phyloP scores from a whole-genome alignment of 2,888 invertebrate species.

The Pandemis corylana region DNA sequence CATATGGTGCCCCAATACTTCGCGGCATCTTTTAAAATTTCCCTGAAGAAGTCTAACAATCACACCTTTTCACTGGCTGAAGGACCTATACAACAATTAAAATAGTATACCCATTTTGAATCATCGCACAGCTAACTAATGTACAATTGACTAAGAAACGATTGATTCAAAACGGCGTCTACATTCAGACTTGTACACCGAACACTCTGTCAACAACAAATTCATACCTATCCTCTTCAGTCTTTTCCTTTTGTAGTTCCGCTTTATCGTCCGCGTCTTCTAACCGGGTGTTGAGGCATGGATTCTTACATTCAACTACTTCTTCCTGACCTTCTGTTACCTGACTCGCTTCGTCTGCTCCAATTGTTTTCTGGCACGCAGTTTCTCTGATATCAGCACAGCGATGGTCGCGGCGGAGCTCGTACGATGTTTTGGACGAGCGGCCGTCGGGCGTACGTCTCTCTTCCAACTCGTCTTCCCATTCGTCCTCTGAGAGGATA shows the following conservation, averaged over 20 bases:
- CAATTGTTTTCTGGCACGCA: slow-evolving; percentile 23
- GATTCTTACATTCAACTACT: slow-evolving; percentile 75
- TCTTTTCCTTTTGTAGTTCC: slow-evolving; percentile 75
- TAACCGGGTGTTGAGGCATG: slow-evolving; percentile 55
- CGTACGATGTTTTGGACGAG: slow-evolving; percentile 78
- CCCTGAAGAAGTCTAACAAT: neutral
- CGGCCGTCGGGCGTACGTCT: slow-evolving; percentile 77
- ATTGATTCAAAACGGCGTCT: slow-evolving; percentile 49
- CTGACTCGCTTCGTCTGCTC: neutral
- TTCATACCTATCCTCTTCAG: slow-evolving; percentile 87
- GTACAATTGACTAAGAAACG: slow-evolving; percentile 12
- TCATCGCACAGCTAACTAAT: slow-evolving; percentile 9
- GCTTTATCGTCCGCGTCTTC: slow-evolving; percentile 53
- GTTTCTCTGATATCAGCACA: slow-evolving; percentile 37
- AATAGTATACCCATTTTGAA: slow-evolving; percentile 11
- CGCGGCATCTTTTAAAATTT: slow-evolving; percentile 20
- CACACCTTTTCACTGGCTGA: neutral
- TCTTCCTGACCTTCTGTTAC: slow-evolving; percentile 28
- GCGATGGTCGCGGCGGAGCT: slow-evolving; percentile 60
- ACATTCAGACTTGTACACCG: slow-evolving; percentile 91
- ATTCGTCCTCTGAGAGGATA: slow-evolving; percentile 78
- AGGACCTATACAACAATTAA: neutral
- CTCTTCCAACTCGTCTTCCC: slow-evolving; percentile 77
- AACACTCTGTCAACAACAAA: slow-evolving; percentile 93
- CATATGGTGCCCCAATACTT: slow-evolving; percentile 63